Evolutionary conservation across 2,797 vertebrate genomes (phyloP), one percentile per base, ranked within the genome.

Genomic region (Tadarida brasiliensis): DNA sequence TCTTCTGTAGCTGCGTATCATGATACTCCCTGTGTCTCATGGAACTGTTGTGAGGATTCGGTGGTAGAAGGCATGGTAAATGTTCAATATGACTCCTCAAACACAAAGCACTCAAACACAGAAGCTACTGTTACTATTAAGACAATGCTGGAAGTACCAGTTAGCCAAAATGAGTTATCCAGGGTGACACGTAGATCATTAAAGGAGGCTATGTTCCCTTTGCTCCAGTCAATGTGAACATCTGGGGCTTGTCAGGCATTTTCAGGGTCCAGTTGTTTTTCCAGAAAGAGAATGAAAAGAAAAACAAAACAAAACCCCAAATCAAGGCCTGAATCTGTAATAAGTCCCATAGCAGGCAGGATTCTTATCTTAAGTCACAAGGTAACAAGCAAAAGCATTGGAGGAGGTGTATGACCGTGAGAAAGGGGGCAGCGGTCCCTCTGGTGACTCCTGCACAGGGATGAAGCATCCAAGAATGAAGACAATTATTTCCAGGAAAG

Each of bases 161-260:
- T 47, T 39, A 56, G 57, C 5, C 33, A 26, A 56, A 63, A 12
- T 63, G n/a, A n/a, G 35, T 35, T n/a, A 49, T 56, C 14, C 73
- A 33, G 39, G 22, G 20, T 3, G 16, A 92, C 44, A 54, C 33
- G 51, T 2, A 44, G 71, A 67, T 78, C 74, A 28, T 16, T 76
- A 44, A 44, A 77, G 74, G 49, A 59, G 68, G 65, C 39, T 26
- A n/a, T 51, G 17, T 78, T 83, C 61, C 85, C 33, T 49, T 17
- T 26, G 70, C 47, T 2, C 74, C 39, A 7, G 70, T 81, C 67
- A 90, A 73, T 35, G 39, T 17, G 54, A 71, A 51, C 28, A 57
- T 71, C 68, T 83, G 67, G 63, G 85, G 11, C 63, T 91, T 92
- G 56, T 86, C 24, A 85, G 71, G 87, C 39, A 22, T 84, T 84